Evolutionary conservation across 2,888 invertebrate species (phyloP).

Genomic region (Azorinus chamasolen): DNA sequence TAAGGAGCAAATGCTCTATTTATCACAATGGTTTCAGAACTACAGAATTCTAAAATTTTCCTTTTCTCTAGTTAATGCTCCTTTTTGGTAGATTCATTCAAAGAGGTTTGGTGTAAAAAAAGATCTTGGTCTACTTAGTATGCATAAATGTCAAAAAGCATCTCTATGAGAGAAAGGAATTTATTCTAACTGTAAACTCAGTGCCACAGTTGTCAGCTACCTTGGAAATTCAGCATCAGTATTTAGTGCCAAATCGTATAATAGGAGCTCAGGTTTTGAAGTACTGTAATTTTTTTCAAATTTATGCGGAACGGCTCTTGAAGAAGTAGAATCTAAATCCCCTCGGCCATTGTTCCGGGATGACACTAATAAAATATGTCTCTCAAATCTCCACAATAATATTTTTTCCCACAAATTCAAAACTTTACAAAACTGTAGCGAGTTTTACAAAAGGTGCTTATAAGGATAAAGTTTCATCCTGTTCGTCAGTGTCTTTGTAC

Average conservation of each 20-base stretch:
- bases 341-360: slow-evolving; percentile 21
- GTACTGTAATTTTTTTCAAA: slow-evolving; percentile 62
- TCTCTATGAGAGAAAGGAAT: too few species aligned
- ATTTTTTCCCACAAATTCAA: slow-evolving; percentile 59
- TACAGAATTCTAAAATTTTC: too few species aligned
- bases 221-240: slow-evolving; percentile 29
- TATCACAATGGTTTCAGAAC: too few species aligned
- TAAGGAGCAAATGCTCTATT: too few species aligned
- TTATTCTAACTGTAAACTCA: slow-evolving; percentile 9
- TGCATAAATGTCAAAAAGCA: too few species aligned
- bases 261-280: slow-evolving; percentile 45
- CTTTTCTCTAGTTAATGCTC: too few species aligned
- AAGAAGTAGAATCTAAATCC: slow-evolving; percentile 21
- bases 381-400: slow-evolving; percentile 55
- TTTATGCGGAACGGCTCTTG: slow-evolving; percentile 51
- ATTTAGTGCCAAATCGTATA: slow-evolving; percentile 49
- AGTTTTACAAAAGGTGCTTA: slow-evolving; percentile 45
- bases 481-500: slow-evolving; percentile 43
- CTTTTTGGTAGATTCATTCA: too few species aligned
- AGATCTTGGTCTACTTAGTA: too few species aligned
- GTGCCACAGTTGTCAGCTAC: too few species aligned
- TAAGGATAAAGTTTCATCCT: slow-evolving; percentile 58
- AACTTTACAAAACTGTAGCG: slow-evolving; percentile 33
- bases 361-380: slow-evolving; percentile 67
- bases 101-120: too few species aligned